phyloP scores from a whole-genome alignment of 2,888 invertebrate species.

The Orchesellides sinensis region DNA sequence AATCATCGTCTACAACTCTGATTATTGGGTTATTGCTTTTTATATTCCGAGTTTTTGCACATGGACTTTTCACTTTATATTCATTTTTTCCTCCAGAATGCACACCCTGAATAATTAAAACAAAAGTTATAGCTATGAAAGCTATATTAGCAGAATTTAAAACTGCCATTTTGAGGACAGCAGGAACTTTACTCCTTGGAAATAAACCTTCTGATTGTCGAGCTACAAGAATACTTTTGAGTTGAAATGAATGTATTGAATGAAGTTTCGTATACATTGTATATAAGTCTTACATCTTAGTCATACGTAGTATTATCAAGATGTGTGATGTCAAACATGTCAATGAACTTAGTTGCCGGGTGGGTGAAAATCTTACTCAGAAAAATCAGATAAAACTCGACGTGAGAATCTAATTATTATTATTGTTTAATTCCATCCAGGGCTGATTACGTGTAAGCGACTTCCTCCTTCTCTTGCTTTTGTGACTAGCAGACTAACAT shows the following conservation, averaged over 20 bases:
- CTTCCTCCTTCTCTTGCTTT: neutral
- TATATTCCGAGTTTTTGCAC: constrained; percentile 26
- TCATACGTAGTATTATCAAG: neutral
- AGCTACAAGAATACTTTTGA: neutral
- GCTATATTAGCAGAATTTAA: neutral
- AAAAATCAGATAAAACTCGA: neutral
- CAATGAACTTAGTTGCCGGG: constrained; percentile 34
- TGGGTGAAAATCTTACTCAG: no score
- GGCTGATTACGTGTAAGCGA: neutral
- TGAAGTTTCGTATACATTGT: neutral
- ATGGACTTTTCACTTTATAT: constrained; percentile 38
- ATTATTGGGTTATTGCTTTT: constrained; percentile 40
- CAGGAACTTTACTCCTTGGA: no score
- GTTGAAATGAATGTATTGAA: no score
- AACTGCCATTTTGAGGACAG: neutral
- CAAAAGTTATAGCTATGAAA: neutral
- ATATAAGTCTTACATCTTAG: neutral
- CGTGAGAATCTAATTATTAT: neutral
- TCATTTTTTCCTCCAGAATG: constrained; percentile 35
- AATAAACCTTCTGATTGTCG: no score
- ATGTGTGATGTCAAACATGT: constrained; percentile 13
- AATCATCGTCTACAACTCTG: constrained; percentile 51
- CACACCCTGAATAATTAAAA: neutral
- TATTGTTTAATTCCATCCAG: neutral
- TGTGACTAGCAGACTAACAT: no score